Evolutionary conservation across 2,113 vertebrate species (phyloP).

Genomic region (Alaudala cheleensis): DNA sequence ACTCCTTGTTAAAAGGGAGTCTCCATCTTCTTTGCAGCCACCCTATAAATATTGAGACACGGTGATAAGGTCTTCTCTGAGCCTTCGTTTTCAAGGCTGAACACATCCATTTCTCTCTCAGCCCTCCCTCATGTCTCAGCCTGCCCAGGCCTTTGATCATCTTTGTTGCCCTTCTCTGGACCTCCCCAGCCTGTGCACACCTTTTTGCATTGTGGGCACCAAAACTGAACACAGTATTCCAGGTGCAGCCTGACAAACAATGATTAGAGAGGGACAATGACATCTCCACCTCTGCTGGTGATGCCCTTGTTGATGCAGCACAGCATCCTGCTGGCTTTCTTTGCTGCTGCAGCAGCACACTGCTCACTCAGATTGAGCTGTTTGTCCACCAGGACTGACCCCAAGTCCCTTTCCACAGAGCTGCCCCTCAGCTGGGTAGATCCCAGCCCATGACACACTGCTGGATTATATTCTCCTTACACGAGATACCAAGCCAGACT

Average conservation of each 20-base stretch:
- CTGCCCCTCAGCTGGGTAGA: background rate
- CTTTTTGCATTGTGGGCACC: background rate
- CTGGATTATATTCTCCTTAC: background rate
- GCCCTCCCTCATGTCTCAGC: background rate
- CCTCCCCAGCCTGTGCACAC: background rate
- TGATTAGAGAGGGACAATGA: background rate
- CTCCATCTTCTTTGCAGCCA: background rate
- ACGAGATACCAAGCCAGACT: background rate
- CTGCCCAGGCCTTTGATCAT: background rate
- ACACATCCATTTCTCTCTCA: background rate
- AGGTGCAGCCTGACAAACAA: background rate
- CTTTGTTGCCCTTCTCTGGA: background rate
- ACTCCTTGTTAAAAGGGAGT: background rate
- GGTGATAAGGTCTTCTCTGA: background rate
- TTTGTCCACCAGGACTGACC: background rate
- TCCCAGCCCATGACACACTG: background rate
- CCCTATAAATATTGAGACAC: background rate
- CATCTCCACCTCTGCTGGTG: background rate
- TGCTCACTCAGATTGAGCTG: background rate
- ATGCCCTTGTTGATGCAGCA: background rate
- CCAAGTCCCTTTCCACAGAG: background rate
- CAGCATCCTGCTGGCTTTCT: background rate
- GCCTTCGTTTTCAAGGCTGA: background rate
- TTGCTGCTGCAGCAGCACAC: background rate
- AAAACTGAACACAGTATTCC: background rate